Conservation (phyloP, 2,797 vertebrate species). For the Parambassis ranga region DNA sequence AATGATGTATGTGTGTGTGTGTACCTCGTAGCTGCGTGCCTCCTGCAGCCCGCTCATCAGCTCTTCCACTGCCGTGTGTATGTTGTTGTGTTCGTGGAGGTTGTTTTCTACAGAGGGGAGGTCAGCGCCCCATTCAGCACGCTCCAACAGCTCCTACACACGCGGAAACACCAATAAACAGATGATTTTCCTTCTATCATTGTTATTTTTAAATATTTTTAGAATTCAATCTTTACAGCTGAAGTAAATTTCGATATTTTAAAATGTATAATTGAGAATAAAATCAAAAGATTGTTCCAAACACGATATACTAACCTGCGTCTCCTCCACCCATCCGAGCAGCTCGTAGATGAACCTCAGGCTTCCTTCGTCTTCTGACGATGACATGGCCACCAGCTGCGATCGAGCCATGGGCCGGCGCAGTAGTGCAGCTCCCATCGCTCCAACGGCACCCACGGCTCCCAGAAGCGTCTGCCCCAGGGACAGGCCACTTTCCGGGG, state of each 20-base stretch:
- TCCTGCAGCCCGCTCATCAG: constrained; percentile 89
- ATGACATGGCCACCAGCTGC: constrained; percentile 93
- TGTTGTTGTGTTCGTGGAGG: constrained; percentile 86
- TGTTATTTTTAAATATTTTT: too few relatives aligned
- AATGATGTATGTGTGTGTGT: neutral
- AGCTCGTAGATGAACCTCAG: constrained; percentile 97
- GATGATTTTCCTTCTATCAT: too few relatives aligned
- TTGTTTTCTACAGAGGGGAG: constrained; percentile 91
- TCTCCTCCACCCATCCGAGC: constrained; percentile 98
- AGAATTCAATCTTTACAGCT: too few relatives aligned
- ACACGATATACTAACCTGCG: constrained; percentile 93
- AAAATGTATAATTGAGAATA: too few relatives aligned
- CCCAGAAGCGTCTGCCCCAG: constrained; percentile 82
- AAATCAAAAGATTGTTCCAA: too few relatives aligned
- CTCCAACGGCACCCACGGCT: constrained; percentile 69
- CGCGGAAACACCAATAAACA: neutral
- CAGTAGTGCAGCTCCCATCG: constrained; percentile 85
- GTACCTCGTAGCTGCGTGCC: constrained; percentile 86
- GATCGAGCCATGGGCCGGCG: constrained; percentile 89
- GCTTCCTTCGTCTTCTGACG: constrained; percentile 94
- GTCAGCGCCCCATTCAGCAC: constrained; percentile 94
- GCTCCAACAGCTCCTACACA: constrained; percentile 88
- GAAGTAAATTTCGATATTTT: too few relatives aligned
- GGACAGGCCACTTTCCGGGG: constrained; percentile 82
- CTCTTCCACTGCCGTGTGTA: constrained; percentile 90